Evolutionary conservation across 2,113 vertebrate species (phyloP), one percentile per base, ranked within the genome.

Genomic region (Hemibagrus wyckioides): DNA sequence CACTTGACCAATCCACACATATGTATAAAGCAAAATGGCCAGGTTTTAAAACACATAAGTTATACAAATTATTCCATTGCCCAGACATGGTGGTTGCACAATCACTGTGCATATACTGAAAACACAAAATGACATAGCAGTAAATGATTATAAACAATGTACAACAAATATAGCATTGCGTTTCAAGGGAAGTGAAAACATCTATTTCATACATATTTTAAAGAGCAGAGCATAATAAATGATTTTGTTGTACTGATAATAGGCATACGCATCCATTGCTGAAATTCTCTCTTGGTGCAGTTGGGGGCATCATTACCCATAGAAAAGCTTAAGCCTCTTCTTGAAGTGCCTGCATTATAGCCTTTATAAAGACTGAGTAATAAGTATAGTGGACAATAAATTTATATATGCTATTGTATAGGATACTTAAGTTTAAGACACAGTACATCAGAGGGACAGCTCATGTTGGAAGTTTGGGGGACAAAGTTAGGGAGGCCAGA

Each of bases 221-320:
- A 4, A 48, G 39, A 44, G 39, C 39, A 75, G 23, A 14, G 11
- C 39, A 76, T 76, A 48, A 28, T 15, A 14, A 48, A 11, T 10
- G 17, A 2, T 67, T 28, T 57, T 19, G 65, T 14, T 76, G 71
- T 48, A 25, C 41, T 76, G 25, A 76, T 76, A 50, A 76, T 48
- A 25, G 8, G 10, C 63, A 39, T 15, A 23, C n/a, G n/a, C 59
- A 59, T 30, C 28, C n/a, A 21, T 84, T 56, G 15, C 77, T 82
- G 59, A 77, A 82, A 36, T 80, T 73, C 65, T 79, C 25, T 76
- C 36, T 88, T 59, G 30, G 30, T 50, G 52, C 90, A 90, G 87
- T 84, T 90, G 90, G 79, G 87, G 89, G 85, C 82, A 75, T 59
- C 71, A 84, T 83, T 85, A 84, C 30, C 84, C 41, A 69, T 75